Evolutionary conservation across 1,140 invertebrate species (phyloP).

Genomic region (Asobara japonica): DNA sequence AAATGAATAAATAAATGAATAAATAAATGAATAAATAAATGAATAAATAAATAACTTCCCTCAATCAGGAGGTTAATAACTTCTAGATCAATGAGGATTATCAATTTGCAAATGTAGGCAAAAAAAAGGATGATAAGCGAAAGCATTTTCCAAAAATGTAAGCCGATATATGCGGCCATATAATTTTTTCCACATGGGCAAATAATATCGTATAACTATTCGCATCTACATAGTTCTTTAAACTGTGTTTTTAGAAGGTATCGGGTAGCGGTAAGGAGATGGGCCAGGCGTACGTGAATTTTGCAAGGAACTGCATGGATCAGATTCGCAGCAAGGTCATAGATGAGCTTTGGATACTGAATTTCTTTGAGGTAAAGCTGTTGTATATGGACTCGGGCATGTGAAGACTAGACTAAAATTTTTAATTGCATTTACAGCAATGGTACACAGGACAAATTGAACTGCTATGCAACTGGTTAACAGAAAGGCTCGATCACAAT

Average conservation of each 20-base stretch:
- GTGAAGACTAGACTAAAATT: neutral
- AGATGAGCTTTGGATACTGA: conserved; percentile 98
- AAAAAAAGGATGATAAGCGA: too few relatives aligned
- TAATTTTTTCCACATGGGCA: too few relatives aligned
- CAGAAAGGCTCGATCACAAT: conserved; percentile 91
- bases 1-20: too few relatives aligned
- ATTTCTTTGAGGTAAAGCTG: conserved; percentile 87
- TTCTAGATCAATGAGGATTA: neutral
- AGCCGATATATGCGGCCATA: too few relatives aligned
- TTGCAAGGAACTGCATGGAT: conserved; percentile 96
- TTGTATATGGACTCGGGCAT: neutral
- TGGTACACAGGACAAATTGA: conserved; percentile 97
- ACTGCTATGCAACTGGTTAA: conserved; percentile 94
- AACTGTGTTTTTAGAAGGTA: conserved; percentile 82
- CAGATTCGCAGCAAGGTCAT: conserved; percentile 96
- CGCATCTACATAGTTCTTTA: too few relatives aligned
- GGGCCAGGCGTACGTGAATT: conserved; percentile 97
- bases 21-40: too few relatives aligned
- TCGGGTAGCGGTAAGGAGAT: conserved; percentile 93
- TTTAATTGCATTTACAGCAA: conserved; percentile 67
- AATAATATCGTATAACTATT: too few relatives aligned
- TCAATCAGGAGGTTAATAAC: too few relatives aligned
- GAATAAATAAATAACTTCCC: too few relatives aligned
- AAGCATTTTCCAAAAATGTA: too few relatives aligned
- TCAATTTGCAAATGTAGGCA: too few relatives aligned